A percentile compares a stretch with the other conserved stretches of the same genome.
Conservation (phyloP, 2,113 vertebrate species). For the Canis aureus region DNA sequence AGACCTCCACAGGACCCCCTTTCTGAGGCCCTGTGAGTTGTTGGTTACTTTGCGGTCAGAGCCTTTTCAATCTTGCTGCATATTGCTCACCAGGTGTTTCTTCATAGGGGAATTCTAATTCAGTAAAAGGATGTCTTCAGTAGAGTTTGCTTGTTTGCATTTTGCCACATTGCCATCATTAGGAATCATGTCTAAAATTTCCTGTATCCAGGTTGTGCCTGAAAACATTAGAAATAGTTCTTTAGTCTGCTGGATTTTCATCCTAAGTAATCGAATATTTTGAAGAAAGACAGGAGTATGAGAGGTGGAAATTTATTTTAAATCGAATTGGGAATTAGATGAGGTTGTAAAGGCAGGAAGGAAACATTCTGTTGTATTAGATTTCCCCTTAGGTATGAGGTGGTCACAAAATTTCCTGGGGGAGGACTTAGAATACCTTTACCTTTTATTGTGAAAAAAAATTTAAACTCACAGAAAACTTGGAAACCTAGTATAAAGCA, state of each 20-base stretch:
- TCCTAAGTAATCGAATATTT: background rate
- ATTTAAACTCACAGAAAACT: background rate
- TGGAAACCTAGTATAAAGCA: background rate
- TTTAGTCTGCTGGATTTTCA: background rate
- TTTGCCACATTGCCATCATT: slow-evolving; percentile 78
- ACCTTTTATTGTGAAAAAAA: background rate
- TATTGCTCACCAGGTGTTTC: slow-evolving; percentile 63
- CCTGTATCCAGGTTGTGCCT: slow-evolving; percentile 86
- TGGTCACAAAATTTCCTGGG: background rate
- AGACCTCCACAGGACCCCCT: no score
- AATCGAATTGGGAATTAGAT: background rate
- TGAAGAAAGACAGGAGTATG: background rate
- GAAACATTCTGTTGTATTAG: background rate
- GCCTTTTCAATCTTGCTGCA: background rate
- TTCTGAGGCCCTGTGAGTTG: no score
- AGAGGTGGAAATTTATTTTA: no score
- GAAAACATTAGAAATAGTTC: slow-evolving; percentile 29
- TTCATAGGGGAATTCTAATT: background rate
- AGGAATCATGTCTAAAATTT: slow-evolving; percentile 85
- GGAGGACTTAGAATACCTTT: background rate
- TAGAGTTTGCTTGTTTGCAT: slow-evolving; percentile 65
- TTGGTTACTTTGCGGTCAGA: no score
- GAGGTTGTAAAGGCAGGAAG: background rate
- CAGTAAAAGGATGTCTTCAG: slow-evolving; percentile 79
- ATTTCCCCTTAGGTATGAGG: background rate